Base-by-base conservation (phyloP, 2,888 invertebrate species). In the Netelia melanura region DNA sequence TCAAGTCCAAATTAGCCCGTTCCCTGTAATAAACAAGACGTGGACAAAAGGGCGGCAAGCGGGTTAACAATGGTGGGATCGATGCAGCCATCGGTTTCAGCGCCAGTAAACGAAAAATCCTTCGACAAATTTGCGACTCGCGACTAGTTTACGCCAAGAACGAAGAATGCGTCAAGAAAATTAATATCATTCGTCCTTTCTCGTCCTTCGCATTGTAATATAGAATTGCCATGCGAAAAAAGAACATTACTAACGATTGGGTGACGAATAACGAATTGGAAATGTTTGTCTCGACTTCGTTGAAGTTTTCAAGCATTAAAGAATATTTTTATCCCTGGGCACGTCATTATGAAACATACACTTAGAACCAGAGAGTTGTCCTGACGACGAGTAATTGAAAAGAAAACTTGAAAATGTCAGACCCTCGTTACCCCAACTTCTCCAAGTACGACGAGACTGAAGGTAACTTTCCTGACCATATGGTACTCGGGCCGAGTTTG, bases 1-100 rank as follows among this genome's bases (percentile, higher is more conserved):
- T 70, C 75, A 84, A 84, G 86, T 86, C 76, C 75, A 71, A 82
- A 86, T 87, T 85, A 85, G 72, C 76, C 72, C 67, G 82, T 72
- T 77, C 81, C 76, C 75, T 85, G 76, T 82, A 82, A 85, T 82
- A 85, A 84, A 85, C 82, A 85, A 76, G 65, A 74, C 75, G 25
- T 61, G 30, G 54, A 67, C n/a, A 21, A 56, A 38, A 52, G 82
- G 76, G 44, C 44, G 76, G 70, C 3, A 14, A 14, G 48, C 14
- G 14, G 48, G 48, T 48, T 48, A 14, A 14, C 14, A 84, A 80
- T 48, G 71, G 61, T 21, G 68, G 23, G 74, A n/a, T 30, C 48
- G 61, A 75, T 70, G 78, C 64, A 48, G 76, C 52, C 30, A 72
- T 72, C 56, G 71, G 62, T 76, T 79, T 71, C 17, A 62, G 79